These are phyloP conservation scores for Holocentrus rufus DNA, from an alignment of 2,797 vertebrate species.

Conservation along the genomic window DNA sequence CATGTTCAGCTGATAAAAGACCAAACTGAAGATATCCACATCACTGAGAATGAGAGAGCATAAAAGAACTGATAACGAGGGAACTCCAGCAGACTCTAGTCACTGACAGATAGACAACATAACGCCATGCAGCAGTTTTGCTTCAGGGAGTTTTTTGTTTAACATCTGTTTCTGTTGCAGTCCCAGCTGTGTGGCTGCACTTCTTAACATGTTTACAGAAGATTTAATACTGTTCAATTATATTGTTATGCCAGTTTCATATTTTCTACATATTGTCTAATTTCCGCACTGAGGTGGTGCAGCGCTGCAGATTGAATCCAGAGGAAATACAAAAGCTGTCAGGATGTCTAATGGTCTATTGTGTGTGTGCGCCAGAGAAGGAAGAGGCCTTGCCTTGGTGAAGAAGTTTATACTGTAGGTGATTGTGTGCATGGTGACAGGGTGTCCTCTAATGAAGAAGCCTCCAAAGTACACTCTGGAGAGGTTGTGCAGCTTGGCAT, in stretches of 20 bases:
- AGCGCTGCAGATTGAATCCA: not conserved
- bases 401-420: conserved; percentile 99
- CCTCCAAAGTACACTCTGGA: conserved; percentile 96
- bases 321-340: not conserved
- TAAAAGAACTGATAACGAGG: not conserved
- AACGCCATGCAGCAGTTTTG: not conserved
- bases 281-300: not conserved
- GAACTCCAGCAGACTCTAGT: not conserved
- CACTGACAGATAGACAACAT: not conserved
- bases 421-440: conserved; percentile 98
- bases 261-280: not conserved
- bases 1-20: conserved; percentile 5
- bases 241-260: not conserved
- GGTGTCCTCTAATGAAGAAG: conserved; percentile 97
- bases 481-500: conserved; percentile 91
- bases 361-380: not conserved
- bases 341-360: not conserved
- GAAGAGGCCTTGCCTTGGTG: conserved; percentile 87
- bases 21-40: not conserved
- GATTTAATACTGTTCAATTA: no score
- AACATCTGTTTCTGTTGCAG: not conserved
- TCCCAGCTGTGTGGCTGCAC: not conserved
- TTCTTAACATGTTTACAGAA: not conserved
- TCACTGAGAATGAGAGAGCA: not conserved
- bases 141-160: not conserved